A percentile compares a stretch with the other conserved stretches of the same genome.
phyloP scores from a whole-genome alignment of 2,797 vertebrate genomes.

The Limosa lapponica region DNA sequence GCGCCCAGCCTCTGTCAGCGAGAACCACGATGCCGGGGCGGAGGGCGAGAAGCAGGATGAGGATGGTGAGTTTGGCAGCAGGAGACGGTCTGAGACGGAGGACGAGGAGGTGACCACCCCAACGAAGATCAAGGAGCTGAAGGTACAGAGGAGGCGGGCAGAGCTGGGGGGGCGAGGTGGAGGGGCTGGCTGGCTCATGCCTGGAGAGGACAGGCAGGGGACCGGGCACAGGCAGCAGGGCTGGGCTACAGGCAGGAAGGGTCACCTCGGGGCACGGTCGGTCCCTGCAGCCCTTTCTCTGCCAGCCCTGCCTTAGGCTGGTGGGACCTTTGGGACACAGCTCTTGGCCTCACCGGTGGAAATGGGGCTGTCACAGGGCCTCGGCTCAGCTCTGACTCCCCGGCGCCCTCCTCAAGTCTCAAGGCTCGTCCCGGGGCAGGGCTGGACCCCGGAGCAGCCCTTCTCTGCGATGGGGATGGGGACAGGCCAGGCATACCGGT shows the following conservation, averaged over 20 bases:
- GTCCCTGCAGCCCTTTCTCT: background rate
- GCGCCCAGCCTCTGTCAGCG: conserved; percentile 89
- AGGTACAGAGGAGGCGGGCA: conserved; percentile 78
- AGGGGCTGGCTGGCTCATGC: background rate
- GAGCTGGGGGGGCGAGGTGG: background rate
- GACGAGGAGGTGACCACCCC: conserved; percentile 86
- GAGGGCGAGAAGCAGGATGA: conserved; percentile 81
- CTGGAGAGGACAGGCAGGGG: background rate
- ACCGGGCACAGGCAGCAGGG: background rate
- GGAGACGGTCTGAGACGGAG: conserved; percentile 77
- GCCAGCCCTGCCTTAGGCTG: background rate
- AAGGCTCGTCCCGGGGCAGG: background rate
- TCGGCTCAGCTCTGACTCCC: background rate
- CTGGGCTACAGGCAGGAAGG: background rate
- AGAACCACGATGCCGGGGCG: conserved; percentile 85
- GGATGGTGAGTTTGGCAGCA: conserved; percentile 77
- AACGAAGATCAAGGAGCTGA: conserved; percentile 93
- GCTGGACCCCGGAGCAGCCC: background rate
- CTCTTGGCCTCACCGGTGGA: background rate
- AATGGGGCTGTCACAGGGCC: background rate
- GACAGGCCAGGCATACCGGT: background rate
- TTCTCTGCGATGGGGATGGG: background rate
- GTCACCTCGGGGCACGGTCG: rapidly evolving
- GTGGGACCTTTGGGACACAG: background rate
- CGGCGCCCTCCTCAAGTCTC: background rate